Percentiles rank a stretch among this genome's conserved stretches.
Evolutionary conservation across 2,113 vertebrate species (phyloP).

Genomic region (Siniperca knerii): DNA sequence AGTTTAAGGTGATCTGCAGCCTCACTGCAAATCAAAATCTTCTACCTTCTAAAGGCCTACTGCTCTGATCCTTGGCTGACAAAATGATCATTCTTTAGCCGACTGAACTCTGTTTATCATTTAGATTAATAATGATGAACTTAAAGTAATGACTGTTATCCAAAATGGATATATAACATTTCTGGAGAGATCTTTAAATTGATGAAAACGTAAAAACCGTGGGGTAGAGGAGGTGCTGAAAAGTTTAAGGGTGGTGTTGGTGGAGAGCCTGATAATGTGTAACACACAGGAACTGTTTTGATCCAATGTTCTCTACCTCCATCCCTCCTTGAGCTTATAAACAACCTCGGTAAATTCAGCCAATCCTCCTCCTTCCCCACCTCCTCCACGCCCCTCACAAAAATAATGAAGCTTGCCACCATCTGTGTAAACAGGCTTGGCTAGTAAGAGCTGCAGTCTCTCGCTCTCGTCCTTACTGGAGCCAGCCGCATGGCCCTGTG

Average conservation of each 20-base stretch:
- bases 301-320: conserved; percentile 55
- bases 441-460: conserved; percentile 52
- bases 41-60: background rate
- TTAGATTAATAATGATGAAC: conserved; percentile 31
- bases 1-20: conserved; percentile 27
- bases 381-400: conserved; percentile 78
- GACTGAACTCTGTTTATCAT: conserved; percentile 46
- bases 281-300: conserved; percentile 57
- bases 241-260: conserved; percentile 1
- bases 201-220: background rate
- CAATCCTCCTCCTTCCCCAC: conserved; percentile 65
- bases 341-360: conserved; percentile 72
- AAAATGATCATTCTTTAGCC: conserved; percentile 9
- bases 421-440: conserved; percentile 85
- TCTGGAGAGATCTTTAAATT: conserved; percentile 14
- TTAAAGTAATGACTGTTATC: conserved; percentile 7
- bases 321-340: conserved; percentile 73
- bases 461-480: conserved; percentile 36
- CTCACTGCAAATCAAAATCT: conserved; percentile 54
- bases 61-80: conserved; percentile 29
- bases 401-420: conserved; percentile 83
- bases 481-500: conserved; percentile 30
- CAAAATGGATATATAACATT: conserved; percentile 2
- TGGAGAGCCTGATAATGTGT: conserved; percentile 36
- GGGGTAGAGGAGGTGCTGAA: conserved; percentile 16